phyloP scores from a whole-genome alignment of 2,797 vertebrate species.

The Microctenopoma steveboyesi region DNA sequence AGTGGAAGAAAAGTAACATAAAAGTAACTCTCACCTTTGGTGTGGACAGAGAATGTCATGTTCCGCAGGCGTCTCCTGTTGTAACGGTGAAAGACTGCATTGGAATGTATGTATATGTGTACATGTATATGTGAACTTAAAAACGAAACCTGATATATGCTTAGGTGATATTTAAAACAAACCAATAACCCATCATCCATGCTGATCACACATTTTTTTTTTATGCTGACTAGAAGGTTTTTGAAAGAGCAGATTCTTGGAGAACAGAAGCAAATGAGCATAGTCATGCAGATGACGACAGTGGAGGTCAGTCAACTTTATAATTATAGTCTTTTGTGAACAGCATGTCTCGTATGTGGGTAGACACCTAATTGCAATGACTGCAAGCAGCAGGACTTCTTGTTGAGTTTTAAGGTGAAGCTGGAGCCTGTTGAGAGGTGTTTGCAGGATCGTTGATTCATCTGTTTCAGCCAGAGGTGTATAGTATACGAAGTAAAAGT shows the following conservation, averaged over 20 bases:
- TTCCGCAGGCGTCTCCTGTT: too few relatives aligned
- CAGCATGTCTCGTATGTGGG: conserved; percentile 2
- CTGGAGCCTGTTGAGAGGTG: not conserved
- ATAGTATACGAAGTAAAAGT: too few relatives aligned
- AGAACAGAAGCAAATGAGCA: not conserved
- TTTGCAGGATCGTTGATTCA: not conserved
- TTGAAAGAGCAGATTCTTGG: not conserved
- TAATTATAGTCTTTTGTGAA: conserved; percentile 24
- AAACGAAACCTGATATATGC: not conserved
- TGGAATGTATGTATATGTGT: too few relatives aligned
- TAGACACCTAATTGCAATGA: not conserved
- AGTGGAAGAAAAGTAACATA: too few relatives aligned
- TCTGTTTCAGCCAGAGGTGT: not conserved
- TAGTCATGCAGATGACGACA: conserved; percentile 13
- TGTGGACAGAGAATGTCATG: too few relatives aligned
- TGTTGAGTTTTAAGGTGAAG: not conserved
- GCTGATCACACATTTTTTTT: not conserved
- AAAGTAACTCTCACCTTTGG: too few relatives aligned
- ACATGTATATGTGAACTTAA: too few relatives aligned
- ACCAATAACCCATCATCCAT: not conserved
- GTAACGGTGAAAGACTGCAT: too few relatives aligned
- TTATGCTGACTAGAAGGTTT: not conserved
- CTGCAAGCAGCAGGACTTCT: not conserved
- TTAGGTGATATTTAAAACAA: not conserved
- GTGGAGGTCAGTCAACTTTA: conserved; percentile 8